Conservation (phyloP, 1,140 invertebrate species). For the Aphelenchoides fujianensis region DNA sequence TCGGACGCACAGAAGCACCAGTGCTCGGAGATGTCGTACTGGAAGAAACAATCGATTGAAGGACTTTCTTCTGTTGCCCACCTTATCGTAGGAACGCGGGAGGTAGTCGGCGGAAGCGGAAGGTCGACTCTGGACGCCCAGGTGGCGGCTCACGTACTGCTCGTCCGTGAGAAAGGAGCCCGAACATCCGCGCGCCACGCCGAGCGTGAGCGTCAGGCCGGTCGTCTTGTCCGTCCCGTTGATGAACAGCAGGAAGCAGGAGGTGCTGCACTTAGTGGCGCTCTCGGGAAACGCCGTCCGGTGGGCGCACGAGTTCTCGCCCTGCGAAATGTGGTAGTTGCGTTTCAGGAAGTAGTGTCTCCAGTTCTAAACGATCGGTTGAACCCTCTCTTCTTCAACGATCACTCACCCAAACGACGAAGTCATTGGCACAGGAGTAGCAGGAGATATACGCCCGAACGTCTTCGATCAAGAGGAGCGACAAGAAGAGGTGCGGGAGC, state of each 20-base stretch:
- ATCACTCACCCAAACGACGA: conserved; percentile 40
- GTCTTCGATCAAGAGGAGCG: neutral
- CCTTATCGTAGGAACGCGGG: conserved; percentile 47
- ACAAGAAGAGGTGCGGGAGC: neutral
- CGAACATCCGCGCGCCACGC: conserved; percentile 53
- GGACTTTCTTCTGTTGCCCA: no score
- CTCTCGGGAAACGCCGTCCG: conserved; percentile 38
- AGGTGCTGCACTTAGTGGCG: conserved; percentile 34
- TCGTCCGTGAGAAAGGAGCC: conserved; percentile 47
- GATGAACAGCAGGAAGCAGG: conserved; percentile 49
- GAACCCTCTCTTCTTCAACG: no score
- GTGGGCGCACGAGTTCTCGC: conserved; percentile 42
- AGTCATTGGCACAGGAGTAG: conserved; percentile 53
- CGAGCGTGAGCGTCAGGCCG: conserved; percentile 34
- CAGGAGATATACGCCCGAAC: conserved; percentile 19
- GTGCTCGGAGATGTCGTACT: conserved; percentile 50
- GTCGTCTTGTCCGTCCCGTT: conserved; percentile 50
- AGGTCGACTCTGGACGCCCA: conserved; percentile 39
- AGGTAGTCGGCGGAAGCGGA: conserved; percentile 51
- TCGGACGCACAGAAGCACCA: conserved; percentile 56
- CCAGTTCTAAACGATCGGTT: no score
- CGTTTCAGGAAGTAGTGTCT: conserved; percentile 55
- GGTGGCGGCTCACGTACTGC: conserved; percentile 44
- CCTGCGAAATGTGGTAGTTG: conserved; percentile 45
- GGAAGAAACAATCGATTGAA: no score